Conservation (phyloP, 2,888 invertebrate genomes). For the Drosophila flavopinicola region DNA sequence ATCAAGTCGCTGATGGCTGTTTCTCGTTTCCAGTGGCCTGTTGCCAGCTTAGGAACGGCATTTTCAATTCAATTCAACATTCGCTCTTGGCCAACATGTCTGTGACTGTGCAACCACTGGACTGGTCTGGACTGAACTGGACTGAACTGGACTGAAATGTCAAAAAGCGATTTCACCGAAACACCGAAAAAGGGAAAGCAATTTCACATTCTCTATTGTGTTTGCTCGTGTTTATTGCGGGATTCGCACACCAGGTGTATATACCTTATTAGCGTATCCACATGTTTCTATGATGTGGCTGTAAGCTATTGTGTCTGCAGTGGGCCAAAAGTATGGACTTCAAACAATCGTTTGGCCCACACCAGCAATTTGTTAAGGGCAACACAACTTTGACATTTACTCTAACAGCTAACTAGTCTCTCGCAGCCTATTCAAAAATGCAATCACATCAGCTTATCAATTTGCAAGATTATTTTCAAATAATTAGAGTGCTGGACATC, state of each 20-base stretch:
- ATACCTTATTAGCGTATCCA: constrained; percentile 9
- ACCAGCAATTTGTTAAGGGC: neutral
- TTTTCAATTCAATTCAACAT: constrained; percentile 56
- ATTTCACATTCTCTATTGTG: constrained; percentile 49
- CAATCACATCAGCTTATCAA: no score
- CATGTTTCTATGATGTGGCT: neutral
- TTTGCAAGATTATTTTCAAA: no score
- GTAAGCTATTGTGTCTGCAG: neutral
- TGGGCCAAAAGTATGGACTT: neutral
- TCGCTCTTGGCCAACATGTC: constrained; percentile 37
- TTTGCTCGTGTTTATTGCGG: constrained; percentile 20
- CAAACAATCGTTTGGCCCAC: neutral
- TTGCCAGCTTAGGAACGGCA: constrained; percentile 50
- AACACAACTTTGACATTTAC: no score
- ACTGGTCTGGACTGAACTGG: no score
- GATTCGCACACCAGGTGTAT: neutral
- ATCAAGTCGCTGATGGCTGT: constrained; percentile 48
- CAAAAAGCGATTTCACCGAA: constrained; percentile 23
- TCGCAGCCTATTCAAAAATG: no score
- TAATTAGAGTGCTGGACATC: no score
- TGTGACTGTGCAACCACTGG: constrained; percentile 16
- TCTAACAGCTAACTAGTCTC: no score
- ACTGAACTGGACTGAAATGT: constrained; percentile 16
- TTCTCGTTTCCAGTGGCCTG: constrained; percentile 28
- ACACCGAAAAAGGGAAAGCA: constrained; percentile 19